A percentile compares a stretch with the other conserved stretches of the same genome.
These are phyloP conservation scores for Mythimna ferrago DNA, from an alignment of 2,888 invertebrate species.

Conservation along the genomic window DNA sequence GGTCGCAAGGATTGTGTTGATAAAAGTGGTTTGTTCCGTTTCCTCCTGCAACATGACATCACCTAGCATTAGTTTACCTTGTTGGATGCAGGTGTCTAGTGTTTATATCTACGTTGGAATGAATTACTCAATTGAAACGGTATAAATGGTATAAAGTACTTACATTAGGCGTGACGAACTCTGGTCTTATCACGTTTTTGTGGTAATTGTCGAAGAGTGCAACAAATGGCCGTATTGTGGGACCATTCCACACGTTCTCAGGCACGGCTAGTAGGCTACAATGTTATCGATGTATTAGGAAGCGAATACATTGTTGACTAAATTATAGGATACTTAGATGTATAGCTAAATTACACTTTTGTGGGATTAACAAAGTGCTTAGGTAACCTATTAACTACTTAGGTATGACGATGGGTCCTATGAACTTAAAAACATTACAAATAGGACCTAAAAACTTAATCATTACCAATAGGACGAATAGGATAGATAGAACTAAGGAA, in stretches of 20 bases:
- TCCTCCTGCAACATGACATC: conserved; percentile 90
- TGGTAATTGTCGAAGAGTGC: conserved; percentile 95
- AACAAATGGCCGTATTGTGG: conserved; percentile 93
- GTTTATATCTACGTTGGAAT: conserved; percentile 48
- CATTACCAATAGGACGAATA: too few relatives aligned
- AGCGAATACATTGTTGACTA: conserved; percentile 7
- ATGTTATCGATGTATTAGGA: conserved; percentile 23
- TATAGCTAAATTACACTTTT: not conserved
- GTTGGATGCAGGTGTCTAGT: conserved; percentile 60
- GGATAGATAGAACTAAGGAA: not conserved
- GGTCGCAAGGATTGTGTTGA: conserved; percentile 93
- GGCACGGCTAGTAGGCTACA: conserved; percentile 93
- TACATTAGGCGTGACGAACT: conserved; percentile 91
- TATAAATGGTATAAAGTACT: conserved; percentile 68
- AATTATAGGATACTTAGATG: not conserved
- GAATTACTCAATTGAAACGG: conserved; percentile 55
- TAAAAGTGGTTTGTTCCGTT: conserved; percentile 92
- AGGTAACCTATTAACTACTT: not conserved
- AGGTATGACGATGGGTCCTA: not conserved
- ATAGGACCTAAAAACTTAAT: too few relatives aligned
- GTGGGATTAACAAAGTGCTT: not conserved
- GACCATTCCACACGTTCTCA: conserved; percentile 91
- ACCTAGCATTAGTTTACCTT: conserved; percentile 71
- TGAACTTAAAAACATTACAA: not conserved
- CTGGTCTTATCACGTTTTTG: conserved; percentile 92